Evolutionary conservation across 2,113 vertebrate genomes (phyloP), one percentile per base, ranked within the genome.

Genomic region (Dissostichus mawsoni): DNA sequence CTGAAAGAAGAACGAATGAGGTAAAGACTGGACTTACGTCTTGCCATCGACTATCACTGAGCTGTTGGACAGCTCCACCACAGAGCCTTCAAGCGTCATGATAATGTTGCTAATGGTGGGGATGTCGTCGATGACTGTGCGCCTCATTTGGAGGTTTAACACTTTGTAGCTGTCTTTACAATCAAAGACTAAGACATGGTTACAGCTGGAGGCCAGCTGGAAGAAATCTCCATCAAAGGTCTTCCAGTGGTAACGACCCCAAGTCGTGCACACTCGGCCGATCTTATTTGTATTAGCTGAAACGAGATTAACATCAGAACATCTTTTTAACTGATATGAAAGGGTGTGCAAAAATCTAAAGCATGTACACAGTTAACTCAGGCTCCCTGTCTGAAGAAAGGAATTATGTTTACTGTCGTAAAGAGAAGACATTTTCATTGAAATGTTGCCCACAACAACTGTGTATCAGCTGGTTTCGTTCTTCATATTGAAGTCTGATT

Each of bases 221-320:
- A 93, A 98, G 64, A 95, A 0, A 0, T 95, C 83, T 0, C 98
- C 97, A 23, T 99, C 97, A 1, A 97, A 98, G 17, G 96, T 97
- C 93, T 97, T 96, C 91, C 95, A 96, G 78, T 98, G 96, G 78
- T 93, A 94, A 80, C 96, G 82, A 2, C 97, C 97, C 97, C 98
- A 99, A 4, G 96, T 96, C 18, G 97, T 96, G 94, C 97, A 98
- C 87, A 99, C 96, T 25, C 33, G 93, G 73, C 95, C 88, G 8
- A 95, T 88, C 25, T 98, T 96, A 29, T 89, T 85, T 1, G 72
- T 50, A 36, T 87, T 83, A 0, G 59, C 72, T 90, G 10, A 3
- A 76, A 76, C n/a, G 25, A 45, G 7, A 57, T 16, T 0, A 57
- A 33, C 0, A 47, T 61, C 55, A 58, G 11, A 20, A 68, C 51